phyloP scores from a whole-genome alignment of 2,797 vertebrate genomes.

The Coregonus ussuriensis region DNA sequence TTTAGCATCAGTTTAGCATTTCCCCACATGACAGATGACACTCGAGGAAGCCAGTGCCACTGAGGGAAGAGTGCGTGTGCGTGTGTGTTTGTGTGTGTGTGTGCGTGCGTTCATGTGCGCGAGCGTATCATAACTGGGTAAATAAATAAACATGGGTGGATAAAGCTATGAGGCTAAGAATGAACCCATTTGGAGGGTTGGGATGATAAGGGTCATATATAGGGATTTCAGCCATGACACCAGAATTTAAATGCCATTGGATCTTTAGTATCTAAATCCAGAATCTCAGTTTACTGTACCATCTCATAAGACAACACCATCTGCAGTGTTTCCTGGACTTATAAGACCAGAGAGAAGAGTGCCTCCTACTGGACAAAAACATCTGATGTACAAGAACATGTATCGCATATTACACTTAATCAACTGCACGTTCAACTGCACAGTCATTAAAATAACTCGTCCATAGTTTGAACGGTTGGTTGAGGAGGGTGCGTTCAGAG shows the following conservation, averaged over 20 bases:
- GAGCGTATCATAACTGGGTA: no score
- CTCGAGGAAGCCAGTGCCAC: not conserved
- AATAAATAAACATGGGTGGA: no score
- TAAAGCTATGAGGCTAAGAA: no score
- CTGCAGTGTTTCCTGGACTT: not conserved
- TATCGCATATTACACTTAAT: not conserved
- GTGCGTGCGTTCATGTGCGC: no score
- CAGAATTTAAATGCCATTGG: no score
- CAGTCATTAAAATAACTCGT: not conserved
- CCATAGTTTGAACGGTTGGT: not conserved
- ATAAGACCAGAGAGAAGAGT: not conserved
- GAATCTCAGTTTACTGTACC: no score
- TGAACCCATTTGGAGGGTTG: no score
- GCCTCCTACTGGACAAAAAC: not conserved
- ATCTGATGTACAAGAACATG: not conserved
- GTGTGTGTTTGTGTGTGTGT: not conserved
- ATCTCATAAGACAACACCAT: no score
- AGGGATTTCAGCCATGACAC: no score
- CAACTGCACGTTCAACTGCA: not conserved
- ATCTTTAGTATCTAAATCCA: no score
- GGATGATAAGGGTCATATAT: no score
- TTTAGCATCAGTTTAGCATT: slow-evolving; percentile 34
- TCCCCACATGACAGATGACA: slow-evolving; percentile 14
- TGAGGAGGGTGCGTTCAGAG: not conserved
- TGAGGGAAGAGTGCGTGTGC: not conserved